These are phyloP conservation scores for Parelbella ahira DNA, from an alignment of 2,888 invertebrate genomes.

Conservation along the genomic window DNA sequence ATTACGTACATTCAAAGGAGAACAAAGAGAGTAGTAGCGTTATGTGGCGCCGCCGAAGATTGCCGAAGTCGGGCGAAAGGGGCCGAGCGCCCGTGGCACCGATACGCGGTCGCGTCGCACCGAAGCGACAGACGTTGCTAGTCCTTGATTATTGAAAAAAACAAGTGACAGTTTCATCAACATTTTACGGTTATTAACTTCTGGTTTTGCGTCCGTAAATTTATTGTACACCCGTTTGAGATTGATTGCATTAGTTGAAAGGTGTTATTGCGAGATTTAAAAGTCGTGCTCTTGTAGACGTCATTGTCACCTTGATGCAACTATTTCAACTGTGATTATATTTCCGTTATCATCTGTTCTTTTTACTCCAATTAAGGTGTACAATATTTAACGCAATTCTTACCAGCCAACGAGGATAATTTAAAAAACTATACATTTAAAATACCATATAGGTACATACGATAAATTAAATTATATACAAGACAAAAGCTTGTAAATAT, in stretches of 20 bases:
- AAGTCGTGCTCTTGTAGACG: constrained; percentile 1
- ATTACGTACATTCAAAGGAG: constrained; percentile 35
- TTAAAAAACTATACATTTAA: too few species aligned
- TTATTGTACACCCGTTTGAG: constrained; percentile 1
- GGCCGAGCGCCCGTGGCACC: constrained; percentile 53
- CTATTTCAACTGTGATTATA: constrained; percentile 3
- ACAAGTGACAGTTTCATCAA: constrained; percentile 46
- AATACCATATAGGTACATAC: too few species aligned
- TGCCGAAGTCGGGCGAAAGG: constrained; percentile 40
- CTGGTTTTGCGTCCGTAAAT: constrained; percentile 8
- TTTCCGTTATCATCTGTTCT: too few species aligned
- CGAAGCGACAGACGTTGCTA: constrained; percentile 41
- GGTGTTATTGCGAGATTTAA: constrained; percentile 16
- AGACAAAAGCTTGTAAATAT: too few species aligned
- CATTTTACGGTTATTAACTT: constrained; percentile 33
- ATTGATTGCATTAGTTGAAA: constrained; percentile 10
- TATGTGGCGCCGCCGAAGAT: constrained; percentile 27
- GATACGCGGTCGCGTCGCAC: constrained; percentile 37
- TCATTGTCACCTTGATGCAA: constrained; percentile 16
- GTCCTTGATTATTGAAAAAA: constrained; percentile 57
- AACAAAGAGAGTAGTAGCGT: constrained; percentile 36
- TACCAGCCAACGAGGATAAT: too few species aligned
- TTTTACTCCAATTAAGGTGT: too few species aligned
- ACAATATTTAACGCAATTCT: too few species aligned
- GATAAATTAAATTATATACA: too few species aligned